A percentile compares a stretch with the other conserved stretches of the same genome.
These are phyloP conservation scores for Adineta ricciae DNA, from an alignment of 2,888 invertebrate species.

Conservation along the genomic window DNA sequence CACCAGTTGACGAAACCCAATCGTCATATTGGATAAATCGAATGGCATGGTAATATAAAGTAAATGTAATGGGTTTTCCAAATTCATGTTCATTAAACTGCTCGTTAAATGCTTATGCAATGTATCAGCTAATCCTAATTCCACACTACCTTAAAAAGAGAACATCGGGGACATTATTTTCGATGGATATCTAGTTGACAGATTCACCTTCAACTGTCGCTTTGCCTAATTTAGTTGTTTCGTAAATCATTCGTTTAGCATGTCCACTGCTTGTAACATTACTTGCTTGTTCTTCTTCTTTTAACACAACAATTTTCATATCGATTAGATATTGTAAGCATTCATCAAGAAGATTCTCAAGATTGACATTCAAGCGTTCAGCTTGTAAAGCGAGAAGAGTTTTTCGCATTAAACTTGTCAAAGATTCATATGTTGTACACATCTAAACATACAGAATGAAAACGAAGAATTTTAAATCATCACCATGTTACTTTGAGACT, in stretches of 20 bases:
- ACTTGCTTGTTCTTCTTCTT: slow-evolving; percentile 11
- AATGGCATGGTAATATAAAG: slow-evolving; percentile 75
- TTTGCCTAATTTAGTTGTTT: slow-evolving; percentile 57
- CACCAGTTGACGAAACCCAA: neutral
- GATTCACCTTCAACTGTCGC: slow-evolving; percentile 68
- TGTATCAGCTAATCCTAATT: slow-evolving; percentile 61
- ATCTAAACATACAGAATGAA: neutral
- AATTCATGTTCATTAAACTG: slow-evolving; percentile 66
- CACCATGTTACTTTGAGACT: neutral
- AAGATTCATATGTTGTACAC: neutral
- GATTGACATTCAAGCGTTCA: slow-evolving; percentile 18
- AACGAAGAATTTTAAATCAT: neutral
- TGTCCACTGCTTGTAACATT: neutral
- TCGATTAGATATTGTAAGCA: slow-evolving; percentile 27
- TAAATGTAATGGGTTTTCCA: slow-evolving; percentile 71
- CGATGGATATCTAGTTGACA: too few relatives aligned
- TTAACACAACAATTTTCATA: slow-evolving; percentile 14
- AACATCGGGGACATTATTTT: neutral
- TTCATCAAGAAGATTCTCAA: slow-evolving; percentile 20
- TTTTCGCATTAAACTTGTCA: slow-evolving; percentile 44
- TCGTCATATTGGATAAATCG: slow-evolving; percentile 53
- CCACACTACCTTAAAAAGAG: slow-evolving; percentile 61
- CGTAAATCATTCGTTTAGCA: slow-evolving; percentile 36
- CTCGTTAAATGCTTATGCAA: slow-evolving; percentile 65
- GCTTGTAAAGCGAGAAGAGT: slow-evolving; percentile 46